A percentile compares a stretch with the other conserved stretches of the same genome.
Conservation (phyloP, 2,888 invertebrate genomes). For the Acutogordius australiensis region DNA sequence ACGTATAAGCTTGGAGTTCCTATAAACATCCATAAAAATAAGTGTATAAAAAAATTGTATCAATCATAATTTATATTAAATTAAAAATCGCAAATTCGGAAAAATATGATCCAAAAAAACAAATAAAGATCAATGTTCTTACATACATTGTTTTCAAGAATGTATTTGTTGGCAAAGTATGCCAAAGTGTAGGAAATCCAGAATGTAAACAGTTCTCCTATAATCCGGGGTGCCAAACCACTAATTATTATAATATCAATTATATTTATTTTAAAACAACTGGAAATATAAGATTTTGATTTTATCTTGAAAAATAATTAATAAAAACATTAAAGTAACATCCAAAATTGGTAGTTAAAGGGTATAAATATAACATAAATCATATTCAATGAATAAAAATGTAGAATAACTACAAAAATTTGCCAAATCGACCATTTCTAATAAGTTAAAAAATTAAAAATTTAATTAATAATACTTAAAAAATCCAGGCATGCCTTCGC, state of each 20-base stretch:
- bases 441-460: too few relatives aligned
- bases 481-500: conserved; percentile 49
- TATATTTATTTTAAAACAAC: not conserved
- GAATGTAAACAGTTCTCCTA: conserved; percentile 51
- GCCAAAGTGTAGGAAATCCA: conserved; percentile 44
- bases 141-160: conserved; percentile 35
- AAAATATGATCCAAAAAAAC: too few relatives aligned
- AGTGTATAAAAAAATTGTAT: too few relatives aligned
- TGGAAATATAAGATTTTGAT: not conserved
- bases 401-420: not conserved
- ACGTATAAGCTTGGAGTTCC: not conserved
- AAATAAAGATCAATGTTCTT: too few relatives aligned
- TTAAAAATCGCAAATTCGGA: too few relatives aligned
- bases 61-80: too few relatives aligned
- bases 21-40: not conserved
- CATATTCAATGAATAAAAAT: not conserved
- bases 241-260: too few relatives aligned
- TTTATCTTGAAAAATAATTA: too few relatives aligned
- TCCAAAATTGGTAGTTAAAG: too few relatives aligned
- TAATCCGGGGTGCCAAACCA: conserved; percentile 52
- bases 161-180: conserved; percentile 45
- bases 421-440: too few relatives aligned
- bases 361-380: not conserved
- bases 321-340: too few relatives aligned
- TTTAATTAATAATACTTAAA: conserved; percentile 22